Conservation (phyloP, 2,113 vertebrate species). For the Typhlomys cinereus region DNA sequence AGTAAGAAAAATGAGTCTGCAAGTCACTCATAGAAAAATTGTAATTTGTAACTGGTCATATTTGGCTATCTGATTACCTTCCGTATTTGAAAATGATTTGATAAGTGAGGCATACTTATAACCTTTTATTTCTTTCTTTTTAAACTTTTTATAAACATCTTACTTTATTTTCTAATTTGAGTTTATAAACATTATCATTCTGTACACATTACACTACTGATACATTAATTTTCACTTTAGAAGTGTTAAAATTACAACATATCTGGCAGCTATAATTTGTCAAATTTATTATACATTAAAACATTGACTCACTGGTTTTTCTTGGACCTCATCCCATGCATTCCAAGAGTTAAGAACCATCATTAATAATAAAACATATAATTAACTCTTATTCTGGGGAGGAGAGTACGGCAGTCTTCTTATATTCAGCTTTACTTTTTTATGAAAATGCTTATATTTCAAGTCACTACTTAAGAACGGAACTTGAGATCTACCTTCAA, state of each 20-base stretch:
- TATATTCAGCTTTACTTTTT: neutral
- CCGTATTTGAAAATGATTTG: conserved; percentile 14
- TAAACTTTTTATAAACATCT: no score
- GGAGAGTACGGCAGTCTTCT: neutral
- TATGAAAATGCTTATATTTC: neutral
- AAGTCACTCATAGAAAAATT: neutral
- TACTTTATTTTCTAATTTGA: neutral
- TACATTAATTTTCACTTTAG: conserved; percentile 43
- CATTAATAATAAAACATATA: conserved; percentile 2
- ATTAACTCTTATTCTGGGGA: neutral
- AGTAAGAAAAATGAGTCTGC: neutral
- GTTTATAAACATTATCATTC: neutral
- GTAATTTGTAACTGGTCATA: neutral
- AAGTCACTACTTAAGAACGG: neutral
- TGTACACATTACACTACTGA: neutral
- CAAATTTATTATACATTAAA: conserved; percentile 12
- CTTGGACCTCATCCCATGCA: neutral
- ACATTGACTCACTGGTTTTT: neutral
- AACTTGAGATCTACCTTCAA: neutral
- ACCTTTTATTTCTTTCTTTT: neutral
- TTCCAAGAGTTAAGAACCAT: neutral
- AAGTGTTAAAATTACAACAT: neutral
- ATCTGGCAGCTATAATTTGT: neutral
- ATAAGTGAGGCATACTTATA: neutral
- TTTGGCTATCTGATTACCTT: neutral